Evolutionary conservation across 2,797 vertebrate genomes (phyloP), one percentile per base, ranked within the genome.

Genomic region (Gallirallus australis): DNA sequence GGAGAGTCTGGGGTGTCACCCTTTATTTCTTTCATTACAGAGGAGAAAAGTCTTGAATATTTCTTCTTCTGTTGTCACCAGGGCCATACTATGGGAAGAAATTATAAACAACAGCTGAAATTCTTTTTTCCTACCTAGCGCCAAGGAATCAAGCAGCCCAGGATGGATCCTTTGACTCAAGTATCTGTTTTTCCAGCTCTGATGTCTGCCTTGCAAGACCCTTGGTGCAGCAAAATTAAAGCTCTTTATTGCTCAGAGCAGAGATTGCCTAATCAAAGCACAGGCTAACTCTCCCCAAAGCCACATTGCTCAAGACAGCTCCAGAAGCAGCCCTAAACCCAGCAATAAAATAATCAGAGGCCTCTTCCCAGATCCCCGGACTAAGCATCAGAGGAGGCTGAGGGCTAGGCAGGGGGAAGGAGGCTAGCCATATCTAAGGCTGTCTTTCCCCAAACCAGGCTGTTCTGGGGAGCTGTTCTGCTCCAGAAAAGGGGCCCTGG

Each of bases 341-440:
- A 61, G 77, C 85, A 93, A 94, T 93, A 96, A 96, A 95, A 73
- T 31, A 79, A 96, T 89, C 85, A 94, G 47, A 91, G 53, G 48
- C 28, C 52, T 39, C 56, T 84, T 90, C 5, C 83, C 69, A 89
- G 64, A 39, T 66, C 75, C 54, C 75, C 71, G 37, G 10, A 65
- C 23, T 0, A 5, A 48, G 24, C 53, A 47, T n/a, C 33, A 45
- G 79, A 83, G 61, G 21, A 82, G 42, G 39, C 50, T 79, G 50
- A 65, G 47, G 61, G n/a, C 50, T 66, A 82, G 60, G 30, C 19
- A 6, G 11, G 8, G 12, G 75, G 54, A 7, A 71, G 48, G 30
- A 39, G 39, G 47, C 23, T 40, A 83, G 9, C 9, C 66, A 61
- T 64, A 54, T 61, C 71, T 1, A 0, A 0, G 0, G 37, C 81